phyloP scores from a whole-genome alignment of 2,888 invertebrate species.

The Tridacna gigas region DNA sequence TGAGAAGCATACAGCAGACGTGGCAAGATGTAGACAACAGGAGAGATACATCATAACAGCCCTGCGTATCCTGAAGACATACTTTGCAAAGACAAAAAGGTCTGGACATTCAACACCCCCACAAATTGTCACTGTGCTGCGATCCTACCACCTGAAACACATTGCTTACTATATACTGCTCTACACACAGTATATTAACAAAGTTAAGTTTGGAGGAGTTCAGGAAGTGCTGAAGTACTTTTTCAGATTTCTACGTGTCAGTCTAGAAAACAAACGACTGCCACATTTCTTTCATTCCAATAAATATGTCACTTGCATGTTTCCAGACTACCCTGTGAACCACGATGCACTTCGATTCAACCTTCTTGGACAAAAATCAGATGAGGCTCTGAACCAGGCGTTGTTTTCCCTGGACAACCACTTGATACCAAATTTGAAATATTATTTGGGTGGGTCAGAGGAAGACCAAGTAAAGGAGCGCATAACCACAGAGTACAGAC shows the following conservation, averaged over 20 bases:
- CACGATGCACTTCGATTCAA: constrained; percentile 28
- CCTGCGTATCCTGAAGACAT: constrained; percentile 64
- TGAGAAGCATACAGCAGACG: constrained; percentile 66
- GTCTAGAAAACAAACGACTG: constrained; percentile 34
- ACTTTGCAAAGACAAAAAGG: constrained; percentile 40
- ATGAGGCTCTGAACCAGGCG: constrained; percentile 49
- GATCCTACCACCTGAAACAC: constrained; percentile 54
- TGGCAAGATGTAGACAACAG: constrained; percentile 39
- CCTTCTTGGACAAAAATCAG: constrained; percentile 41
- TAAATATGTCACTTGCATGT: constrained; percentile 37
- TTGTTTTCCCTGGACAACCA: constrained; percentile 40
- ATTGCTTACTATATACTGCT: constrained; percentile 46
- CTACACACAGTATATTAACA: constrained; percentile 30
- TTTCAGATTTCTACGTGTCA: constrained; percentile 25
- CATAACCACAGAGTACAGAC: neutral
- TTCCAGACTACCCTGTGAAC: constrained; percentile 13
- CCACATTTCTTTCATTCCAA: constrained; percentile 63
- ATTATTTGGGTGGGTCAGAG: neutral
- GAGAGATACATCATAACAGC: constrained; percentile 64
- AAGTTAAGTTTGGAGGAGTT: constrained; percentile 22
- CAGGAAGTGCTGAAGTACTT: constrained; percentile 30
- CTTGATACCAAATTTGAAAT: constrained; percentile 35
- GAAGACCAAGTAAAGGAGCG: neutral
- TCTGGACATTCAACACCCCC: constrained; percentile 35
- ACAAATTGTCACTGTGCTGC: constrained; percentile 36